A percentile compares a stretch with the other conserved stretches of the same genome.
Evolutionary conservation across 2,888 invertebrate genomes (phyloP).

Genomic region (Encarsia formosa): DNA sequence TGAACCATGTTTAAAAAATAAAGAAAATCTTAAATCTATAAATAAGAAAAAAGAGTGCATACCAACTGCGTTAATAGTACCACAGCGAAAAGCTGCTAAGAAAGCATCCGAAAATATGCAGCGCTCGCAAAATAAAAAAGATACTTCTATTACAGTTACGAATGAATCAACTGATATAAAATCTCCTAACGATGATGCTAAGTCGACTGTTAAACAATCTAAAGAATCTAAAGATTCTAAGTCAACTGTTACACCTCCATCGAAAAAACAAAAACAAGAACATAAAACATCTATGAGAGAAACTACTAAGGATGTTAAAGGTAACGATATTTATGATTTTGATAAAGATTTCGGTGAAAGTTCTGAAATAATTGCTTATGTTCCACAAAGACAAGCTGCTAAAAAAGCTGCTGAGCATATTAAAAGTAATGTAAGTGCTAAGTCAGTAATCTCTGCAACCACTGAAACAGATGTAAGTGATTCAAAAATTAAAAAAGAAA

Average conservation of each 20-base stretch:
- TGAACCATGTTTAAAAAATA: constrained; percentile 46
- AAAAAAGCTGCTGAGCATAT: constrained; percentile 89
- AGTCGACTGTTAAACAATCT: constrained; percentile 3
- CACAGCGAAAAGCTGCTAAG: constrained; percentile 85
- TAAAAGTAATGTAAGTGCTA: constrained; percentile 69
- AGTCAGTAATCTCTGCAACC: constrained; percentile 47
- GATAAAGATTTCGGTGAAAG: constrained; percentile 63
- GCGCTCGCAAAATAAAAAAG: constrained; percentile 50
- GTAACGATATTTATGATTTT: constrained; percentile 56
- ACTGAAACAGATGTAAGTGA: constrained; percentile 42
- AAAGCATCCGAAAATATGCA: constrained; percentile 85
- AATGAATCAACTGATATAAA: constrained; percentile 12
- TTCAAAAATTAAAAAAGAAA: constrained; percentile 42
- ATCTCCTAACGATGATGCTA: constrained; percentile 23
- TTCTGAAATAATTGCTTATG: constrained; percentile 69
- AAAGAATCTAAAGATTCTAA: constrained; percentile 18
- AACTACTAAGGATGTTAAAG: constrained; percentile 42
- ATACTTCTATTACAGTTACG: constrained; percentile 23
- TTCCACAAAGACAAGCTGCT: constrained; percentile 85
- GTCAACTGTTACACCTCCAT: neutral
- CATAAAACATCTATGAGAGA: constrained; percentile 40
- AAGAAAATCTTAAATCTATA: constrained; percentile 50
- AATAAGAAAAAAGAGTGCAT: constrained; percentile 54
- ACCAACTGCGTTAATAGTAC: constrained; percentile 81
- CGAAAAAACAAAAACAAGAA: constrained; percentile 17